These are phyloP conservation scores for Galeopsomyia nigrocyanea DNA, from an alignment of 2,888 invertebrate genomes.

Conservation along the genomic window DNA sequence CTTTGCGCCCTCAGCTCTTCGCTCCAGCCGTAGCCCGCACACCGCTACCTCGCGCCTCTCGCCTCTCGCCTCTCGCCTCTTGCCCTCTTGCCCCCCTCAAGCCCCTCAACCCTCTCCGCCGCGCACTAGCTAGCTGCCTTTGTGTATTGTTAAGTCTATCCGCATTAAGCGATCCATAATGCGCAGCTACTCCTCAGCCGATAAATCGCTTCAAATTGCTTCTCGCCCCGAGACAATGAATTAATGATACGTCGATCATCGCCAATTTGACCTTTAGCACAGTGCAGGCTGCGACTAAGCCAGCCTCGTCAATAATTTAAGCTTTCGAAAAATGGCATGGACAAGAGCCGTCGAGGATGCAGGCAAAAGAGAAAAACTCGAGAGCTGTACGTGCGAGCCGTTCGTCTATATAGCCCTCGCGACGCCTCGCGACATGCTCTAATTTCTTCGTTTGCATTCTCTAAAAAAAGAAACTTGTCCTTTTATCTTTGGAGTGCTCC, in stretches of 20 bases:
- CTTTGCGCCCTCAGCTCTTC: slow-evolving; percentile 43
- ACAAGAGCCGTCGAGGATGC: no score
- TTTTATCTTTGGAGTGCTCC: slow-evolving; percentile 63
- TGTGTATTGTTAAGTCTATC: slow-evolving; percentile 69
- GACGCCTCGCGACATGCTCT: slow-evolving; percentile 56
- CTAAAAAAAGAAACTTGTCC: slow-evolving; percentile 61
- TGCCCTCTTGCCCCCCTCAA: slow-evolving; percentile 6
- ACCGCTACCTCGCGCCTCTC: no score
- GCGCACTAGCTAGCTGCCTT: slow-evolving; percentile 51
- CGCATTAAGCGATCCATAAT: slow-evolving; percentile 67
- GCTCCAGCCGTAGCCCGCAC: slow-evolving; percentile 47
- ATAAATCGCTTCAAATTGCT: slow-evolving; percentile 64
- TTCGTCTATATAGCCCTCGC: slow-evolving; percentile 10
- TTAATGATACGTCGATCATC: slow-evolving; percentile 41
- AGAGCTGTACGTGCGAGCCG: slow-evolving; percentile 48
- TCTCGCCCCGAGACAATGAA: slow-evolving; percentile 53
- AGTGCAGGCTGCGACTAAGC: neutral
- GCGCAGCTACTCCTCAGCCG: slow-evolving; percentile 63
- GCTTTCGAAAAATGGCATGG: no score
- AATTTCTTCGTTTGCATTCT: slow-evolving; percentile 64
- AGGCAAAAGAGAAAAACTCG: neutral
- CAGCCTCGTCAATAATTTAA: neutral
- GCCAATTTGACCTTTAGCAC: no score
- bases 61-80: no score
- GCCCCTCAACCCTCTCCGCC: neutral